phyloP scores from a whole-genome alignment of 2,797 vertebrate genomes.

The Delichon dasypus region DNA sequence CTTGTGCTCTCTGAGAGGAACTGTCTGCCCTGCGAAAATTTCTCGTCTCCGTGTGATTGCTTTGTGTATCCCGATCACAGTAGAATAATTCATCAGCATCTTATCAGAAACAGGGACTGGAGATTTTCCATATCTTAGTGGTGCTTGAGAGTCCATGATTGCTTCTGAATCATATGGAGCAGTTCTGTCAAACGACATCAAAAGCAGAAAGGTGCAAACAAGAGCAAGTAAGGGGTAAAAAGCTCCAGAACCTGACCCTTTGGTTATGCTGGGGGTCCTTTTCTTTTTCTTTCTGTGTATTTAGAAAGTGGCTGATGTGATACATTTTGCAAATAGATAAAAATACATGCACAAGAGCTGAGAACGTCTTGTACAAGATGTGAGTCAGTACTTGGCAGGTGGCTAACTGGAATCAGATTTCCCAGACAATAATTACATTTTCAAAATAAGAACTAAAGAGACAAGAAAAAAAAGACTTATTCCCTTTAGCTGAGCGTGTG shows the following conservation, averaged over 20 bases:
- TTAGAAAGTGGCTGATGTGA: not conserved
- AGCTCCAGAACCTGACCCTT: fast-evolving
- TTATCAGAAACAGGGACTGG: not conserved
- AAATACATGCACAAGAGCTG: not conserved
- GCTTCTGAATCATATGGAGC: not conserved
- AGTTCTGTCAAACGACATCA: not conserved
- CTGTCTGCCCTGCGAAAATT: no score
- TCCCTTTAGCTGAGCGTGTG: not conserved
- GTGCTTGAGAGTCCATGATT: not conserved
- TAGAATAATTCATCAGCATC: not conserved
- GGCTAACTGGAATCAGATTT: slow-evolving; percentile 25
- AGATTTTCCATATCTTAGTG: not conserved
- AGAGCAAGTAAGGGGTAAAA: not conserved
- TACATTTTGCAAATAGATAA: not conserved
- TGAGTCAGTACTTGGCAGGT: slow-evolving; percentile 59
- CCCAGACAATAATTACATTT: slow-evolving; percentile 40
- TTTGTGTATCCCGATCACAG: no score
- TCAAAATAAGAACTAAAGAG: slow-evolving; percentile 11
- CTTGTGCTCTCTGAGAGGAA: no score
- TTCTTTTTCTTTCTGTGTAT: not conserved
- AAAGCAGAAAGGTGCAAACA: not conserved
- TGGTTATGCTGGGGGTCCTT: not conserved
- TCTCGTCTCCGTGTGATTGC: no score
- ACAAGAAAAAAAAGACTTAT: not conserved
- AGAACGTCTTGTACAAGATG: slow-evolving; percentile 54